These are phyloP conservation scores for Pygmarrhopalites habei DNA, from an alignment of 1,140 invertebrate genomes.

Conservation along the genomic window DNA sequence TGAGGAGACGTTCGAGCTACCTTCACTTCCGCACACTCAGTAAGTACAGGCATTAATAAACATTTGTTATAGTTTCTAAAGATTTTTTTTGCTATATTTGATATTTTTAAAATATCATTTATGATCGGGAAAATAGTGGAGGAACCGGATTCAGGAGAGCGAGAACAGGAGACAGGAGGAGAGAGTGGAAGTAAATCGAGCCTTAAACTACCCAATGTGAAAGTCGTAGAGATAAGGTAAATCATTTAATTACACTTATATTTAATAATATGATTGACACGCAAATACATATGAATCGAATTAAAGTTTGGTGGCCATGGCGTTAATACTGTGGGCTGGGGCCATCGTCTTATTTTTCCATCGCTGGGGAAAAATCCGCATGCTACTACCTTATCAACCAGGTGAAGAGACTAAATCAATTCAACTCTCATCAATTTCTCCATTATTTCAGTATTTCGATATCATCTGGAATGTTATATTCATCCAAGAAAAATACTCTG, in stretches of 20 bases:
- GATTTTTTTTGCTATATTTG: neutral
- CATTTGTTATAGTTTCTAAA: neutral
- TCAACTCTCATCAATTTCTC: too few species aligned
- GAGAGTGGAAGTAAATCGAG: conserved; percentile 6
- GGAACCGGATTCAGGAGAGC: conserved; percentile 18
- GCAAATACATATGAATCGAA: too few species aligned
- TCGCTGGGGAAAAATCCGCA: conserved; percentile 80
- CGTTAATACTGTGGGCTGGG: conserved; percentile 76
- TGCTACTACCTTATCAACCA: conserved; percentile 86
- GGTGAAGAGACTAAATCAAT: too few species aligned
- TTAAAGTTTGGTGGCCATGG: conserved; percentile 77
- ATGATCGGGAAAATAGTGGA: neutral
- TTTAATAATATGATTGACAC: too few species aligned
- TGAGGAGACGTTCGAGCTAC: conserved; percentile 58
- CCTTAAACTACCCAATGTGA: conserved; percentile 53
- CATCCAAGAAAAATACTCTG: too few species aligned
- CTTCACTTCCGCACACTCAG: conserved; percentile 79
- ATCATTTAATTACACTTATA: too few species aligned
- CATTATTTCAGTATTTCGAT: too few species aligned
- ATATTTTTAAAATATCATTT: conserved; percentile 6
- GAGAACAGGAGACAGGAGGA: neutral
- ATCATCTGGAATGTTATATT: too few species aligned
- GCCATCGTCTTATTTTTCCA: conserved; percentile 81
- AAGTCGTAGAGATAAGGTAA: conserved; percentile 78
- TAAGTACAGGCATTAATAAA: conserved; percentile 50